A percentile compares a stretch with the other conserved stretches of the same genome.
phyloP scores from a whole-genome alignment of 2,113 vertebrate species.

The Saimiri boliviensis region DNA sequence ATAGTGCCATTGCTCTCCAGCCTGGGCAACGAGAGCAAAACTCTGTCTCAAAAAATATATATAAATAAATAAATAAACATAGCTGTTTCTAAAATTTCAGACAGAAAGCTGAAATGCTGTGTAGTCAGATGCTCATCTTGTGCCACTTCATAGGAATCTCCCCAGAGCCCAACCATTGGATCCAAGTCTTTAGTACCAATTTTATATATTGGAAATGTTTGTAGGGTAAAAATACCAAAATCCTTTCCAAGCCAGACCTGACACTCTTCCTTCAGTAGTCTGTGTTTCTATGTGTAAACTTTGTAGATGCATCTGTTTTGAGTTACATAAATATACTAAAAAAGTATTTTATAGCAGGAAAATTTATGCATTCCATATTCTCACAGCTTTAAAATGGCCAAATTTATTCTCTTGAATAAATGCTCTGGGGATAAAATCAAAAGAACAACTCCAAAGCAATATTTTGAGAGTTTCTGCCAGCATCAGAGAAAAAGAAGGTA shows the following conservation, averaged over 20 bases:
- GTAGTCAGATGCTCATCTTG: not conserved
- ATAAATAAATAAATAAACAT: not conserved
- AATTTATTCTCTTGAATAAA: slow-evolving; percentile 71
- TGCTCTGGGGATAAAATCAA: slow-evolving; percentile 67
- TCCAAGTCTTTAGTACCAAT: not conserved
- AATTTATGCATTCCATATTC: slow-evolving; percentile 74
- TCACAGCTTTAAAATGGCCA: slow-evolving; percentile 71
- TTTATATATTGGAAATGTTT: slow-evolving; percentile 52
- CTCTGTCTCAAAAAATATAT: not conserved
- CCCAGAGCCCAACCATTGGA: not conserved
- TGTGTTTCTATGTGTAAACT: slow-evolving; percentile 71
- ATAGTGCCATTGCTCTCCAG: no score
- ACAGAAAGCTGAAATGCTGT: not conserved
- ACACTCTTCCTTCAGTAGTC: slow-evolving; percentile 59
- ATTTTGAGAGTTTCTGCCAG: slow-evolving; percentile 55
- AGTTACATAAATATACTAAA: slow-evolving; percentile 74
- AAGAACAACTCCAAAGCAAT: slow-evolving; percentile 73
- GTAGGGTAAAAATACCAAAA: slow-evolving; percentile 62
- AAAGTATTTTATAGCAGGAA: slow-evolving; percentile 61
- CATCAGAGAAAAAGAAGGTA: slow-evolving; percentile 8
- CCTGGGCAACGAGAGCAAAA: no score
- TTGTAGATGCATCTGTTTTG: slow-evolving; percentile 75
- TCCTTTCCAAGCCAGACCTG: slow-evolving; percentile 46
- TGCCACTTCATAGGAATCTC: not conserved
- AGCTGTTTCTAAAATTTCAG: not conserved